Percentiles rank a stretch among this genome's conserved stretches.
Conservation (phyloP, 2,113 vertebrate species). For the Baryphthengus martii region DNA sequence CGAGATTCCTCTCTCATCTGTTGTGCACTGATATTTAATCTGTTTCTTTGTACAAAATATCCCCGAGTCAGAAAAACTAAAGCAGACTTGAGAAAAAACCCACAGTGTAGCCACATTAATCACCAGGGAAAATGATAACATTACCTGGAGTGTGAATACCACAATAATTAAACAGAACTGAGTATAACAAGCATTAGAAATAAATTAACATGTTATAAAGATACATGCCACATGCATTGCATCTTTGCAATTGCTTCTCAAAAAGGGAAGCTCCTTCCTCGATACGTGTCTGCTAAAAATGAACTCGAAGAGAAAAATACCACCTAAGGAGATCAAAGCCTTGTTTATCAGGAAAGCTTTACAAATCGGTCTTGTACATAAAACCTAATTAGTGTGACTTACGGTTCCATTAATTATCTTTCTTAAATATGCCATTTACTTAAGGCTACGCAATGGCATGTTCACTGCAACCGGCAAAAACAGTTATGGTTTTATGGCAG, state of each 20-base stretch:
- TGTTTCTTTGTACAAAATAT: conserved; percentile 51
- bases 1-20: not conserved
- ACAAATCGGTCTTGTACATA: not conserved
- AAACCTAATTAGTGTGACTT: conserved; percentile 3
- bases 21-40: conserved; percentile 50
- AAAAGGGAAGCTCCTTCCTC: not conserved
- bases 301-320: not conserved
- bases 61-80: conserved; percentile 42
- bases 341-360: not conserved
- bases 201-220: conserved; percentile 23
- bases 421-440: conserved; percentile 10
- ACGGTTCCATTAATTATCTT: not conserved
- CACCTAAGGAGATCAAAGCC: not conserved
- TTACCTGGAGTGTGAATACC: conserved; percentile 3
- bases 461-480: not conserved
- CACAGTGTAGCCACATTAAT: conserved; percentile 37
- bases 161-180: conserved; percentile 53
- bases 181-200: conserved; percentile 32
- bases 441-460: not conserved
- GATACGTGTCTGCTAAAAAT: not conserved
- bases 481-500: not conserved
- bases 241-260: not conserved
- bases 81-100: conserved; percentile 17
- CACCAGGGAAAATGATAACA: conserved; percentile 32
- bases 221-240: not conserved